Conservation (phyloP, 2,888 invertebrate species). For the Lycocerus yunnanus region DNA sequence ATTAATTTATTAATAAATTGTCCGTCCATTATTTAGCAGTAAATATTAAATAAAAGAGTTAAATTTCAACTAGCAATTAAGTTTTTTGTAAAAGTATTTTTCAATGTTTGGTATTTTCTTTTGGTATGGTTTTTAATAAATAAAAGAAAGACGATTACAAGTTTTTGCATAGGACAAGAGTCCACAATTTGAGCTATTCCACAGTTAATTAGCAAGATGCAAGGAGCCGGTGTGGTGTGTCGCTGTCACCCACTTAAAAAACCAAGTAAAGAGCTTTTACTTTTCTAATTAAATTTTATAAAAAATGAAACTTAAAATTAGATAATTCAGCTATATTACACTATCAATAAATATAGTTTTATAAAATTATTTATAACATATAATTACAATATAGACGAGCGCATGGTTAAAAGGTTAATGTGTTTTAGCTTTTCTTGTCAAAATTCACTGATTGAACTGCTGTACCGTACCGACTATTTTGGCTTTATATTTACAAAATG, state of each 20-base stretch:
- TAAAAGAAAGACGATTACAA: not conserved
- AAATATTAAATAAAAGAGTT: too few relatives aligned
- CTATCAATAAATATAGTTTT: too few relatives aligned
- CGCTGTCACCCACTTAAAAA: not conserved
- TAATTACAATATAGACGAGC: too few relatives aligned
- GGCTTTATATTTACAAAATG: too few relatives aligned
- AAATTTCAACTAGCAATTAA: not conserved
- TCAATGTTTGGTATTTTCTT: not conserved
- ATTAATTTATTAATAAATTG: not conserved
- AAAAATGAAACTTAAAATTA: not conserved
- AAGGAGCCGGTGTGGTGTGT: not conserved
- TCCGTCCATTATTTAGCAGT: too few relatives aligned
- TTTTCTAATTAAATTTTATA: not conserved
- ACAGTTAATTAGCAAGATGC: not conserved
- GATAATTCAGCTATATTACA: too few relatives aligned
- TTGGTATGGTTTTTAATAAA: not conserved
- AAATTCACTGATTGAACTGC: too few relatives aligned
- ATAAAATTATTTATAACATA: too few relatives aligned
- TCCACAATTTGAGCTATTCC: not conserved
- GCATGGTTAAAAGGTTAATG: too few relatives aligned
- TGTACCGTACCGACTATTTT: too few relatives aligned
- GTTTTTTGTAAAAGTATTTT: not conserved
- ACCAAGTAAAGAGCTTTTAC: not conserved
- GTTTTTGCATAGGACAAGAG: not conserved
- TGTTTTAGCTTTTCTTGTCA: too few relatives aligned